phyloP scores from a whole-genome alignment of 2,113 vertebrate species.

The Lutjanus erythropterus region DNA sequence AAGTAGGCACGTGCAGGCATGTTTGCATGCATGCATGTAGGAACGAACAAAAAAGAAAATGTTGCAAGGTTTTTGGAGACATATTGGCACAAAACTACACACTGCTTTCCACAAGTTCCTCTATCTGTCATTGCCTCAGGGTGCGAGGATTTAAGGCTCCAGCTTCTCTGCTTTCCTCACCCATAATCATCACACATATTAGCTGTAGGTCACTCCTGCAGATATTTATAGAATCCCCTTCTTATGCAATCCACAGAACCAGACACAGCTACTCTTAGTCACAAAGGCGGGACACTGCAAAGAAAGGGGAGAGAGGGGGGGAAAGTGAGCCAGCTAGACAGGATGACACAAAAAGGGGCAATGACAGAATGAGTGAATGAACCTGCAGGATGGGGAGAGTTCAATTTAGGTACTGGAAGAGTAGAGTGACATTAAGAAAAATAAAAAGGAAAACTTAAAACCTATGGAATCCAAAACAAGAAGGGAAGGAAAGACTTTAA shows the following conservation, averaged over 20 bases:
- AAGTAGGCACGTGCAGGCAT: not conserved
- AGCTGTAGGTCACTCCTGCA: conserved; percentile 63
- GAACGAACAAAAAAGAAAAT: not conserved
- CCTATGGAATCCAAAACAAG: conserved; percentile 7
- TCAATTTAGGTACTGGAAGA: not conserved
- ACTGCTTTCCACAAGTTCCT: conserved; percentile 18
- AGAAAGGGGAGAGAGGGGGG: conserved; percentile 13
- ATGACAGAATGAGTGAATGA: conserved; percentile 27
- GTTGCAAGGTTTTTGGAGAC: not conserved
- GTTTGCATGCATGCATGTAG: not conserved
- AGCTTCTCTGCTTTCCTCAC: conserved; percentile 57
- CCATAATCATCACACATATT: conserved; percentile 66
- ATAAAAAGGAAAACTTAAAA: not conserved
- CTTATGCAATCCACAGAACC: conserved; percentile 76
- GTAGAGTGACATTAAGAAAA: not conserved
- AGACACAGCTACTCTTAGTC: conserved; percentile 70
- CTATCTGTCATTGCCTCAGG: conserved; percentile 35
- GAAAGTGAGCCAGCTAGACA: conserved; percentile 30
- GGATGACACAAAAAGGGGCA: conserved; percentile 25
- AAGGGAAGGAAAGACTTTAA: not conserved
- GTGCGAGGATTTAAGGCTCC: conserved; percentile 16
- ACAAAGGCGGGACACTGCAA: conserved; percentile 29
- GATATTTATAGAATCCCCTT: conserved; percentile 77
- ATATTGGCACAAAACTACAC: not conserved
- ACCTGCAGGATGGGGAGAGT: conserved; percentile 13